Base-by-base conservation (phyloP, 2,113 vertebrate species). In the Conger conger region DNA sequence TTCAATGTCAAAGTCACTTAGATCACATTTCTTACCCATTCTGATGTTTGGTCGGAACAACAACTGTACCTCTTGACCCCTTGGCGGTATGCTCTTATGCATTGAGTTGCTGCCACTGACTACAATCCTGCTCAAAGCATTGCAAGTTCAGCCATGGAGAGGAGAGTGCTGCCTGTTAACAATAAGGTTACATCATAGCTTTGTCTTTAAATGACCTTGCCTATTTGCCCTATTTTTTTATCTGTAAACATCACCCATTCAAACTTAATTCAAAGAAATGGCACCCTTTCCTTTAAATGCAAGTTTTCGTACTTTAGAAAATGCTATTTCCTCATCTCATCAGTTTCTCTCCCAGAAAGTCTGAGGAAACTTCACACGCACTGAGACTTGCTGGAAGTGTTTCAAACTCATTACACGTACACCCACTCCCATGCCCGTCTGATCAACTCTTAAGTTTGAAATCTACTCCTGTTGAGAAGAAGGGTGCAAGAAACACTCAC, bases 241-340 rank as follows among this genome's bases (percentile, higher is more conserved):
- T 63, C 57, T 27, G 23, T 27, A 23, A 63, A 3, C 57, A 27
- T 73, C 68, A n/a, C 68, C 68, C 4, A 1, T 73, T 30, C 68
- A 8, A 8, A 4, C n/a, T 13, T 33, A 23, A 8, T 73, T 73
- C 68, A n/a, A 13, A 82, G 79, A 88, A 89, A 80, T 2, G 18
- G 82, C 85, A 87, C 83, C 42, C 63, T 87, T 90, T 88, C 87
- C 80, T 83, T 77, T 50, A 30, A 83, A 23, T 4, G 80, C 16
- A 63, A 76, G 84, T 85, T 84, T 82, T 54, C 30, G 60, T 37
- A 68, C 63, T 36, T 17, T 17, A 60, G 57, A 85, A 79, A 84
- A 84, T 83, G 9, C 79, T 11, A 30, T 86, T 88, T 84, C 80
- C 83, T 85, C 45, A 77, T 57, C 54, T 79, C 17, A 27, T 73